Evolutionary conservation across 2,113 vertebrate genomes (phyloP), one percentile per base, ranked within the genome.

Genomic region (Ornithorhynchus anatinus): DNA sequence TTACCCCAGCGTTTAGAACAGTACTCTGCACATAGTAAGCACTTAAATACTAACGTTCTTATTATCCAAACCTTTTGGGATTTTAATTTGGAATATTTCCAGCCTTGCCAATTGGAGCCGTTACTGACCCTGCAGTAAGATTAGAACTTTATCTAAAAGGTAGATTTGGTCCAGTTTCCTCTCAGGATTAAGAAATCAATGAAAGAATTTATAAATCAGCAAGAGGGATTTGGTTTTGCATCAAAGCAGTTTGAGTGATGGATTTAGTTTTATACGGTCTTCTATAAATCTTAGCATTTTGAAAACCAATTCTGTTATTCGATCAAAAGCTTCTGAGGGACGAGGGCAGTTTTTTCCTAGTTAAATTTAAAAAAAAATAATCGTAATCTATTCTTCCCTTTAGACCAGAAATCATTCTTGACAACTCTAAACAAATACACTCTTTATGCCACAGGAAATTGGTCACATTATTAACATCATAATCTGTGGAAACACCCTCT

Each of bases 401-500:
- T 36, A 57, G 59, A 69, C 66, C 70, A 53, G 66, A 72, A 82
- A 67, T 75, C 57, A 52, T 39, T 78, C 59, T 82, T 77, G 70
- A 80, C 76, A 67, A 77, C 73, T 84, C 79, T 48, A 69, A 73
- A n/a, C n/a, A n/a, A 27, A 5, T 77, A 66, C 25, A 44, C 66
- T 82, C 47, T 79, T 63, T 59, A 57, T 75, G 62, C 62, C 57
- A 50, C 42, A 80, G 85, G 83, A 90, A 88, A 58, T 77, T 59
- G 81, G 74, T 80, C 45, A 79, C 71, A 84, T 90, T 80, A 82
- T 73, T 85, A 53, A n/a, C 76, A 39, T 14, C n/a, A 37, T 80
- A 73, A 79, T 66, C 75, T 80, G 47, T 56, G 22, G 35, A 79
- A 57, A 75, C 37, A 50, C 42, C 35, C 33, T 77, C n/a, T 59